phyloP scores from a whole-genome alignment of 2,888 invertebrate species.

The Elaeidobius kamerunicus region DNA sequence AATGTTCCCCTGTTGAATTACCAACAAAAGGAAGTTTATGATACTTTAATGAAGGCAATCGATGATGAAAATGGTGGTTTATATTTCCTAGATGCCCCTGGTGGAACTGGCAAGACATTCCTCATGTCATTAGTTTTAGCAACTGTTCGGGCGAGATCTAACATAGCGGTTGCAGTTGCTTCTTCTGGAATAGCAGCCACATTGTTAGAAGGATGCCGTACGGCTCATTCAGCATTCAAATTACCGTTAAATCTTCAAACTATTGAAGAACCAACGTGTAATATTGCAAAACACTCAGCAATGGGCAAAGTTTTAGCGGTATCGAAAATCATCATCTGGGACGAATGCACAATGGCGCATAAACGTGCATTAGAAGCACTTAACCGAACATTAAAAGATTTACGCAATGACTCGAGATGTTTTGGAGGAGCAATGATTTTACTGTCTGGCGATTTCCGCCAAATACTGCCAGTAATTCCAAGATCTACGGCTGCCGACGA shows the following conservation, averaged over 20 bases:
- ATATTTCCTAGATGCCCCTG: conserved; percentile 15
- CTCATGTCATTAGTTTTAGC: conserved; percentile 5
- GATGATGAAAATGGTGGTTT: not conserved
- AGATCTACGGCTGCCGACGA: conserved; percentile 2
- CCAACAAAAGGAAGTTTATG: not conserved
- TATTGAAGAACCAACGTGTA: no score
- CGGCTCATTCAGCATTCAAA: conserved; percentile 46
- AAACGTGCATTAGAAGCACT: conserved; percentile 16
- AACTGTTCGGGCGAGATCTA: not conserved
- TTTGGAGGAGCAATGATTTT: conserved; percentile 8
- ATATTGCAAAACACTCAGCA: conserved; percentile 24
- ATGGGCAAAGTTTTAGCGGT: conserved; percentile 16
- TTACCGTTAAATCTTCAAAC: conserved; percentile 43
- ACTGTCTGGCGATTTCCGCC: conserved; percentile 15
- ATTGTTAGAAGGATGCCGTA: conserved; percentile 44
- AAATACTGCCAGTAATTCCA: conserved; percentile 8
- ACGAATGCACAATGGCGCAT: conserved; percentile 24
- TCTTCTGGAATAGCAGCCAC: conserved; percentile 47
- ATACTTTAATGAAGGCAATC: not conserved
- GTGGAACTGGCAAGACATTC: conserved; percentile 22
- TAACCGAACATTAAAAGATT: conserved; percentile 9
- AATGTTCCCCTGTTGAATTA: not conserved
- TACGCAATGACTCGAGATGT: not conserved
- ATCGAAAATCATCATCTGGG: no score
- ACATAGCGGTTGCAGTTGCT: conserved; percentile 2